phyloP scores from a whole-genome alignment of 2,113 vertebrate species.

The Xiphophorus maculatus region DNA sequence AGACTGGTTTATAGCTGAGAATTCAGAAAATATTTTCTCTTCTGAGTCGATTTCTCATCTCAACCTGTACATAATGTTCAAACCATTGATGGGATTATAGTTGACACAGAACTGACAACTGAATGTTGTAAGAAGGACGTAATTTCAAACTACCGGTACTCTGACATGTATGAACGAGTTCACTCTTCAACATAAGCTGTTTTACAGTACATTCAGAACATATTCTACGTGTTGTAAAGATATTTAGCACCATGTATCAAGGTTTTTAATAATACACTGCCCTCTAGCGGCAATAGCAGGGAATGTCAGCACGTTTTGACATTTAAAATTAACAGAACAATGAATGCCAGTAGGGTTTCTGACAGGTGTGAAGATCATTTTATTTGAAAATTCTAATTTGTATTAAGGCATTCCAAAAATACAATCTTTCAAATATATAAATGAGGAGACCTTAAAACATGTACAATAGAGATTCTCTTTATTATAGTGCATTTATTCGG shows the following conservation, averaged over 20 bases:
- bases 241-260: not conserved
- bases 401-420: not conserved
- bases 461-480: constrained; percentile 81
- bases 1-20: not conserved
- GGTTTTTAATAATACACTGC: not conserved
- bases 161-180: not conserved
- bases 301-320: not conserved
- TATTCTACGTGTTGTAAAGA: not conserved
- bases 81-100: not conserved
- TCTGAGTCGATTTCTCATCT: not conserved
- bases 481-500: constrained; percentile 83
- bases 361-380: not conserved
- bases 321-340: too few species aligned
- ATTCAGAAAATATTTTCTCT: not conserved
- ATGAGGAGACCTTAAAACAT: not conserved
- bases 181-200: not conserved
- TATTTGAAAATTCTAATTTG: not conserved
- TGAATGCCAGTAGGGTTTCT: not conserved
- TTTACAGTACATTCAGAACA: not conserved
- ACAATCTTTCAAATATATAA: not conserved
- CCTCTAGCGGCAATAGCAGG: constrained; percentile 25
- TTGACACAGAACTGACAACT: not conserved
- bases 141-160: not conserved
- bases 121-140: not conserved
- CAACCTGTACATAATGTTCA: not conserved